Evolutionary conservation across 2,888 invertebrate genomes (phyloP), one percentile per base, ranked within the genome.

Genomic region (Drosophila neutralis): DNA sequence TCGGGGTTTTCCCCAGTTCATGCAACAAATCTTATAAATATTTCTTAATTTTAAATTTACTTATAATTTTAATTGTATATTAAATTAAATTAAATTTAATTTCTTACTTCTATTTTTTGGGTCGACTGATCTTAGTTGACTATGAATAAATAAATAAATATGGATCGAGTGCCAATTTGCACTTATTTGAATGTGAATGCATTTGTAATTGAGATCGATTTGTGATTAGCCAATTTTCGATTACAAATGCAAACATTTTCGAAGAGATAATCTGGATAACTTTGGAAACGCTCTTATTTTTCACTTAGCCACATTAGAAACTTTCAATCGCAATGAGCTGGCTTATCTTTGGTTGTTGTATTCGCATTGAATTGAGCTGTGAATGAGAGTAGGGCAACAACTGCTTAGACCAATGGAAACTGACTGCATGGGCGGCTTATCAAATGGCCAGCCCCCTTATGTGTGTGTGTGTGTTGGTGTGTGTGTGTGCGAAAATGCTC

Each of bases 381-480:
- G 3, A 27, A 15, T 4, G 36, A 18, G 31, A 15, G 8, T 51
- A 51, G 29, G 48, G 27, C n/a, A 15, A 18, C 13, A 56, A 29
- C 4, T 18, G 29, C 5, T 24, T 49, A 31, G 64, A 58, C 76
- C 76, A 76, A 76, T 76, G 45, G 60, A 24, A 49, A 24, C 49
- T 7, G 36, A 29, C 33, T 49, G 38, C n/a, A 48, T 59, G 40
- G 36, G 24, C 45, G 35, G 35, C 76, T 76, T 76, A 76, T 76
- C 76, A 63, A 53, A 54, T 29, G 57, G 33, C 53, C 62, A n/a
- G 63, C 73, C 77, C 67, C 40, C 48, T 13, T 33, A 11, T 49
- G 1, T 29, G 1, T 29, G 15, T 49, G 48, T 48, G 15, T 42
- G 13, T 31, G 31, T 18, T 4, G 27, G 8, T n/a, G n/a, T 42